Base-by-base conservation (phyloP, 2,888 invertebrate genomes). In the Agrotis segetum region DNA sequence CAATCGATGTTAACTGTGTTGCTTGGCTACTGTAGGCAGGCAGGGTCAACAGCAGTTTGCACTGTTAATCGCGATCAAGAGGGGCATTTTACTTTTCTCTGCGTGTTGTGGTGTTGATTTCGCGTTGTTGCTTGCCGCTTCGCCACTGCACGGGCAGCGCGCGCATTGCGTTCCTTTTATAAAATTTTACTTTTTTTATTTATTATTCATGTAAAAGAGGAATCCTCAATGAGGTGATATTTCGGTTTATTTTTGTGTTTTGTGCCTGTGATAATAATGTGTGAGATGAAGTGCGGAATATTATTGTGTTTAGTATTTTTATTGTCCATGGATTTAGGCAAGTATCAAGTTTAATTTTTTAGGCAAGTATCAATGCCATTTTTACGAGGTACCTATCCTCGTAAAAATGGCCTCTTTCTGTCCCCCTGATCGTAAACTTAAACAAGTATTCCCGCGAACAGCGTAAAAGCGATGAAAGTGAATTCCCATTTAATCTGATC, bases 211-310 rank as follows among this genome's bases (percentile, higher is more conserved):
- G 11, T 52, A 46, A 49, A 55, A 53, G 9, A 46, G 3, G 7
- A 65, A 34, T 65, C n/a, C 53, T 56, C 50, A 61, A 78, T 73
- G 67, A 61, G 14, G 58, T 74, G 52, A 67, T 65, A 56, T 40
- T 63, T 50, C 2, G 40, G 29, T 64, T 64, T 55, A 19, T 71
- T 34, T 50, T 58, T 29, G 67, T 67, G 74, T 77, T 74, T 66
- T 69, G 82, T 80, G 68, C 47, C 34, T 74, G 74, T 77, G 71
- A 89, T 86, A 87, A 93, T 93, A 87, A 93, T 93, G 93, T 89
- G 88, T 85, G 71, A 83, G 71, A 86, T 80, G 55, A 88, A 90
- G 70, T 88, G 83, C 85, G 87, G 88, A 83, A 77, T 92, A 74
- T 80, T 89, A 56, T 84, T 92, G 55, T 79, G 91, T 67, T 68